These are phyloP conservation scores for Perca fluviatilis DNA, from an alignment of 2,113 vertebrate species.

Conservation along the genomic window DNA sequence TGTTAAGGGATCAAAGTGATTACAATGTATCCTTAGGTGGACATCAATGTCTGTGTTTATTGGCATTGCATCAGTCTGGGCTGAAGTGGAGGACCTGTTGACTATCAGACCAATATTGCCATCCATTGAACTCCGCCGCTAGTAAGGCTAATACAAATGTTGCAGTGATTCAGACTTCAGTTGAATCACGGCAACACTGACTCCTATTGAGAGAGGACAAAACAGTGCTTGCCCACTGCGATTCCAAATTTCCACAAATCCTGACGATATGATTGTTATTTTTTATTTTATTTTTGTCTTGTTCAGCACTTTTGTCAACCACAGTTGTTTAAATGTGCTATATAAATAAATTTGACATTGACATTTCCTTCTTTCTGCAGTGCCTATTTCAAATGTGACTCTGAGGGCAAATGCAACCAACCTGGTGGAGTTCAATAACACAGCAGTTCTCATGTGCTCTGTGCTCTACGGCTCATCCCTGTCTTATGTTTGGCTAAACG, in stretches of 20 bases:
- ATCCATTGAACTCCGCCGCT: background rate
- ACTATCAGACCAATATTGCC: background rate
- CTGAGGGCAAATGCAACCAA: slow-evolving; percentile 46
- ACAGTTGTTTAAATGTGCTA: too few relatives aligned
- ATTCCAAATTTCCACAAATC: background rate
- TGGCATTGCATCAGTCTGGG: background rate
- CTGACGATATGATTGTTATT: too few relatives aligned
- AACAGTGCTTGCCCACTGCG: background rate
- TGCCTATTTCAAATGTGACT: slow-evolving; percentile 68
- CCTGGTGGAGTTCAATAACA: slow-evolving; percentile 79
- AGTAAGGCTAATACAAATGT: background rate
- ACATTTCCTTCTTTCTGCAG: slow-evolving; percentile 57
- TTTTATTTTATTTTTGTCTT: too few relatives aligned
- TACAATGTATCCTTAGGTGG: background rate
- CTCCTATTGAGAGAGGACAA: too few relatives aligned
- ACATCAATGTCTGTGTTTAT: background rate
- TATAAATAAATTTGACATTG: too few relatives aligned
- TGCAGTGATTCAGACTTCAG: background rate
- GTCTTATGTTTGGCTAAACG: slow-evolving; percentile 70
- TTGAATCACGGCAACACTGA: background rate
- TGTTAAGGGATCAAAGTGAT: background rate
- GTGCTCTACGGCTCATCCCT: slow-evolving; percentile 61
- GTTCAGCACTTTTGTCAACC: too few relatives aligned
- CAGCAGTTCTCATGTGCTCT: slow-evolving; percentile 73
- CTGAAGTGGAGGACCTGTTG: background rate